These are phyloP conservation scores for Ammodytes dubius DNA, from an alignment of 2,113 vertebrate genomes.

Conservation along the genomic window DNA sequence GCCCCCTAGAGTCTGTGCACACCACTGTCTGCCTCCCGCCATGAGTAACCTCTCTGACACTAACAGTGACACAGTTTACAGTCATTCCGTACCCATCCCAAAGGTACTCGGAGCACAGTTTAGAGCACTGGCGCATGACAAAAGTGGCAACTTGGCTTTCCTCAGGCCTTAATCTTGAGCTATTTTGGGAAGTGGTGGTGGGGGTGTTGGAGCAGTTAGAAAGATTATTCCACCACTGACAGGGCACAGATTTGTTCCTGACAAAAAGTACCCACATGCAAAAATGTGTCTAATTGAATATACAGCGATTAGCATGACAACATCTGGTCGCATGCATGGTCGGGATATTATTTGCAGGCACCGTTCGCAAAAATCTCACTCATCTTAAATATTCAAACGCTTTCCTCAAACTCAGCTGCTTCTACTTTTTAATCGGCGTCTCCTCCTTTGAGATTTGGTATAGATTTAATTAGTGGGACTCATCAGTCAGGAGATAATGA, in stretches of 20 bases:
- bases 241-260: constrained; percentile 29
- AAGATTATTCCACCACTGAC: constrained; percentile 32
- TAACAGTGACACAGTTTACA: constrained; percentile 41
- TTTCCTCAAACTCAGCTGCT: constrained; percentile 54
- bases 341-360: constrained; percentile 10
- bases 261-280: constrained; percentile 20
- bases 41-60: constrained; percentile 48
- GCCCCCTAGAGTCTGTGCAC: no score
- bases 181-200: constrained; percentile 36
- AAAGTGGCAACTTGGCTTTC: constrained; percentile 51
- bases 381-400: constrained; percentile 54
- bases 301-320: constrained; percentile 10
- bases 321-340: constrained; percentile 5
- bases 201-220: constrained; percentile 1
- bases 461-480: constrained; percentile 68
- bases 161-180: constrained; percentile 50
- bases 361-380: background rate
- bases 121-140: constrained; percentile 51
- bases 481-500: constrained; percentile 53
- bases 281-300: constrained; percentile 34
- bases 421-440: constrained; percentile 48
- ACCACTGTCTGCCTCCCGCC: background rate
- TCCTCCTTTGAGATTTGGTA: constrained; percentile 45
- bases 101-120: constrained; percentile 40
- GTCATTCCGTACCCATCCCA: constrained; percentile 26